phyloP scores from a whole-genome alignment of 2,797 vertebrate genomes.

The Alca torda region DNA sequence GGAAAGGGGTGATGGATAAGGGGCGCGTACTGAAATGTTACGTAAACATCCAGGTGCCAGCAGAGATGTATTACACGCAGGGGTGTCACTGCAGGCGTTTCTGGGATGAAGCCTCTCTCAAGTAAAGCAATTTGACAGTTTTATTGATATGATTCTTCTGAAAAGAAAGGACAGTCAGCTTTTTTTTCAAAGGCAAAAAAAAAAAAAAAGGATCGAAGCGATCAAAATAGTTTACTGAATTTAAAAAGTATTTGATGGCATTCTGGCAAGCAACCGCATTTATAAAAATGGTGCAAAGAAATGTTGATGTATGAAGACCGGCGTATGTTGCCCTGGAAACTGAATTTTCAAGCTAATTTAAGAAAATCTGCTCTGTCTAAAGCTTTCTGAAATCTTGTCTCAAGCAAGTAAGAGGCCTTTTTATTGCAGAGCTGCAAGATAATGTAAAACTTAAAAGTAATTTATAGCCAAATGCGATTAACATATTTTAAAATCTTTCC shows the following conservation, averaged over 20 bases:
- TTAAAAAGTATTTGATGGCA: conserved; percentile 52
- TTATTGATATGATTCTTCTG: conserved; percentile 4
- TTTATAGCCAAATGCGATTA: background rate
- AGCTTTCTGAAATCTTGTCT: conserved; percentile 58
- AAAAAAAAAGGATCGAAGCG: conserved; percentile 35
- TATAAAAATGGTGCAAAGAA: conserved; percentile 62
- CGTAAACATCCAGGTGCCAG: conserved; percentile 3
- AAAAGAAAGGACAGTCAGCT: conserved; percentile 15
- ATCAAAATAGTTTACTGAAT: conserved; percentile 59
- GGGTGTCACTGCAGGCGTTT: conserved; percentile 23
- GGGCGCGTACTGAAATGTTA: background rate
- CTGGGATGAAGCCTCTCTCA: conserved; percentile 24
- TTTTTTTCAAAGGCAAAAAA: background rate
- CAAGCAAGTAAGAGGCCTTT: background rate
- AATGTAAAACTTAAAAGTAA: background rate
- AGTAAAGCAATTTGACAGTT: conserved; percentile 12
- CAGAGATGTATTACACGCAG: background rate
- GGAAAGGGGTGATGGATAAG: background rate
- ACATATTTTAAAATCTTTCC: background rate
- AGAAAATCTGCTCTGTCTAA: conserved; percentile 62
- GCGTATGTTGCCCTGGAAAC: conserved; percentile 77
- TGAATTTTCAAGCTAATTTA: conserved; percentile 76
- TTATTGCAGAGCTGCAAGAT: background rate
- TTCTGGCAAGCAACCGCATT: conserved; percentile 37
- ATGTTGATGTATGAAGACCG: conserved; percentile 60